phyloP scores from a whole-genome alignment of 2,797 vertebrate species.

The Alectoris magna region DNA sequence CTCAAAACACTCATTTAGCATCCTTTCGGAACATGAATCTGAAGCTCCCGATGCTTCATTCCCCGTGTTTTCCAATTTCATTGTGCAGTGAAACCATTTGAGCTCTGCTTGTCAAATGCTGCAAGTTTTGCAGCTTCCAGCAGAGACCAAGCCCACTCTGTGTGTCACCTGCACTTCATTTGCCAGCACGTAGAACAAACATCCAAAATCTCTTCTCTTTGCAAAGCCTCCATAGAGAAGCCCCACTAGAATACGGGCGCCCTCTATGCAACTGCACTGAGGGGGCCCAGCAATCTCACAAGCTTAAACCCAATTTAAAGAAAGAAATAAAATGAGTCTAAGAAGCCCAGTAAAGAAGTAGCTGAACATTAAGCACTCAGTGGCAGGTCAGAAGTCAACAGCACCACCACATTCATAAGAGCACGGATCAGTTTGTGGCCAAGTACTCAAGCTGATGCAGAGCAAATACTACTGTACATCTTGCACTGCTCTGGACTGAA shows the following conservation, averaged over 20 bases:
- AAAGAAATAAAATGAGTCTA: neutral
- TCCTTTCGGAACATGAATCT: neutral
- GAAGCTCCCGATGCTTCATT: neutral
- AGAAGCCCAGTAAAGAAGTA: neutral
- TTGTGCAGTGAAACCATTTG: neutral
- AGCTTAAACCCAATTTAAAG: neutral
- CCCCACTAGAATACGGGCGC: neutral
- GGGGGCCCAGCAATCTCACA: fast-evolving
- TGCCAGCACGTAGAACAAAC: neutral
- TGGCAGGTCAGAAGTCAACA: neutral
- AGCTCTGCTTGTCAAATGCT: neutral
- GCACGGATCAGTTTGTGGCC: neutral
- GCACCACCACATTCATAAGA: neutral
- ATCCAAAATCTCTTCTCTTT: neutral
- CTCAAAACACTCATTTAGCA: neutral
- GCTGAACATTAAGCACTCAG: neutral
- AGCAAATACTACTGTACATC: fast-evolving
- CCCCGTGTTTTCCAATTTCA: neutral
- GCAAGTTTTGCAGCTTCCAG: neutral
- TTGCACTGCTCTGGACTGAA: neutral
- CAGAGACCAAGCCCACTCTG: neutral
- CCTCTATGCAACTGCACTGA: neutral
- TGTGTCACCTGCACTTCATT: neutral
- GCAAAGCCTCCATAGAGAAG: fast-evolving
- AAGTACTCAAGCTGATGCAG: neutral